Evolutionary conservation across 2,888 invertebrate genomes (phyloP).

Genomic region (Drosophila subquinaria): DNA sequence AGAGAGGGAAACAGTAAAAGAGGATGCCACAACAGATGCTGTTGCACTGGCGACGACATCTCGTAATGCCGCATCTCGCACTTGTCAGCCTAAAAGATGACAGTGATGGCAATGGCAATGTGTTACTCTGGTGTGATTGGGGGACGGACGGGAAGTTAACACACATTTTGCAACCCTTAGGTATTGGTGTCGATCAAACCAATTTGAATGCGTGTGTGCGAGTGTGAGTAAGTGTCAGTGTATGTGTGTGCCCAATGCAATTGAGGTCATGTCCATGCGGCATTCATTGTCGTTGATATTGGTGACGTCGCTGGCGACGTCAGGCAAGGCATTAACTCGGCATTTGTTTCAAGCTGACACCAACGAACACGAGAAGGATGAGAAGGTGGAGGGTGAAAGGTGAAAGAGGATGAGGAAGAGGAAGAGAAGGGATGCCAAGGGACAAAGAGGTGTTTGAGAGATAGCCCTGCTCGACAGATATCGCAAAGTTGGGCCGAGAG

Average conservation of each 20-base stretch:
- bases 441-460: slow-evolving; percentile 6
- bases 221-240: slow-evolving; percentile 7
- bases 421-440: background rate
- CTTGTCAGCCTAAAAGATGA: slow-evolving; percentile 79
- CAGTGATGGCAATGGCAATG: slow-evolving; percentile 65
- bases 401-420: background rate
- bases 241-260: slow-evolving; percentile 60
- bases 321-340: slow-evolving; percentile 76
- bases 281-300: slow-evolving; percentile 72
- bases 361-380: background rate
- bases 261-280: slow-evolving; percentile 83
- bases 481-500: slow-evolving; percentile 58
- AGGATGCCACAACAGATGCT: background rate
- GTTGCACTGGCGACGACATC: slow-evolving; percentile 51
- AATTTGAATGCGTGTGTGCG: slow-evolving; percentile 40
- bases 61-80: slow-evolving; percentile 71
- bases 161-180: slow-evolving; percentile 65
- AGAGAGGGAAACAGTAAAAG: too few species aligned
- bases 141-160: slow-evolving; percentile 40
- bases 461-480: slow-evolving; percentile 56
- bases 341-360: slow-evolving; percentile 74
- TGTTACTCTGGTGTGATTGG: slow-evolving; percentile 45
- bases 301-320: slow-evolving; percentile 45
- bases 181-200: slow-evolving; percentile 80
- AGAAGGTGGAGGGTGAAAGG: background rate